Conservation (phyloP, 2,113 vertebrate genomes). For the Eubucco bourcierii region DNA sequence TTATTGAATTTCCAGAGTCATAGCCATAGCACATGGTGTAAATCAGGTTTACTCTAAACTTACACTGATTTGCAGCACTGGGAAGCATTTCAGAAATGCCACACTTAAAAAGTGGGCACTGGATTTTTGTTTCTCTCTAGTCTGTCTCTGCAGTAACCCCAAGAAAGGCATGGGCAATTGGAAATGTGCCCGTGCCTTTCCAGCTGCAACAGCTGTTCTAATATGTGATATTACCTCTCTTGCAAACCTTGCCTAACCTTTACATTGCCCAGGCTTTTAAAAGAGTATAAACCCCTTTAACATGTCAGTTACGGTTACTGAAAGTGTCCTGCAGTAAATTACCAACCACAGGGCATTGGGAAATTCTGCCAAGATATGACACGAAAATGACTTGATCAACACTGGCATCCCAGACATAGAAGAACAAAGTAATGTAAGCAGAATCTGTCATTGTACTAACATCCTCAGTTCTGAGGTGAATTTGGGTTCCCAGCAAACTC, state of each 20-base stretch:
- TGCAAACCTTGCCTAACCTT: not conserved
- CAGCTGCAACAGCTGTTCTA: not conserved
- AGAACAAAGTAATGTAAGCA: not conserved
- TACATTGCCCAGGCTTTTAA: not conserved
- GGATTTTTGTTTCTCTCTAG: not conserved
- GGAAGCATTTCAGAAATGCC: not conserved
- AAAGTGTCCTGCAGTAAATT: not conserved
- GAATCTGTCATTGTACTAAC: not conserved
- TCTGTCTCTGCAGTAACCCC: not conserved
- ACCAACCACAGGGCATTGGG: not conserved
- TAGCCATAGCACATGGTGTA: too few species aligned
- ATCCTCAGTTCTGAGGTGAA: not conserved
- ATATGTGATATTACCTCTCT: not conserved
- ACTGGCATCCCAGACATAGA: not conserved
- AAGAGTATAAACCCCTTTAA: not conserved
- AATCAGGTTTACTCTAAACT: slow-evolving; percentile 26
- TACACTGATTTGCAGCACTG: not conserved
- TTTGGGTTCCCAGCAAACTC: not conserved
- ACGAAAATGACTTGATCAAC: not conserved
- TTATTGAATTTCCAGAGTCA: slow-evolving; percentile 17
- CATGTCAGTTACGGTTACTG: not conserved
- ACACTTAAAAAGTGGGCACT: not conserved
- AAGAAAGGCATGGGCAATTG: not conserved
- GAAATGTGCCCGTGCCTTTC: not conserved
- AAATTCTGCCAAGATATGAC: not conserved